Base-by-base conservation (phyloP, 2,888 invertebrate species). In the Drosophila acutilabella region DNA sequence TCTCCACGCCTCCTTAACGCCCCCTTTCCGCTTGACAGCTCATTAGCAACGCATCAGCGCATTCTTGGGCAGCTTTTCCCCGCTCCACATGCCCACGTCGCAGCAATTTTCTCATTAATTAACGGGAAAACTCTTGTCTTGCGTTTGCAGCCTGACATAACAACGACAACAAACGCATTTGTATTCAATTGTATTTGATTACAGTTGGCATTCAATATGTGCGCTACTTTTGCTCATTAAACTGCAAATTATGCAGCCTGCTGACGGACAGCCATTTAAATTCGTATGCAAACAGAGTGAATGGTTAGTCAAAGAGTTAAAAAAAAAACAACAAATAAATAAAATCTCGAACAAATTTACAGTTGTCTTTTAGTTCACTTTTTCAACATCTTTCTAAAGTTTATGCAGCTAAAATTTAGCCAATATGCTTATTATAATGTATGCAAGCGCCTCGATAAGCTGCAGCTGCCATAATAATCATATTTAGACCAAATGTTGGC, bases 21-120 rank as follows among this genome's bases (percentile, higher is more conserved):
- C 40, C 20, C 14, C 44, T 54, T 13, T 13, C 36, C 3, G 36
- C 36, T 36, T 36, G 61, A 65, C 53, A 60, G 66, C 80, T 81
- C 80, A 81, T 81, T 81, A 79, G 77, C 67, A 79, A 57, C 69
- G 74, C 70, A 52, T 67, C 64, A 62, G 51, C 20, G 51, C 51
- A 62, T 56, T 23, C 50, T 45, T 50, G 69, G 56, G 38, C 45
- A 10, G 11, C 36, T 8, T 11, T 20, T 33, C 16, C 3, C 38
- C 40, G 11, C n/a, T 20, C 18, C 20, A 13, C 23, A 38, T 41
- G 20, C 41, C 41, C 58, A 33, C 62, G 70, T 75, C 70, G 72
- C 78, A 85, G 68, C 71, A 85, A 75, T 78, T 82, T 82, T 78
- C 80, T 71, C 82, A 87, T 85, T 85, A 85, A 85, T 85, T 84